Evolutionary conservation across 1,140 invertebrate genomes (phyloP).

Genomic region (Atta colombica): DNA sequence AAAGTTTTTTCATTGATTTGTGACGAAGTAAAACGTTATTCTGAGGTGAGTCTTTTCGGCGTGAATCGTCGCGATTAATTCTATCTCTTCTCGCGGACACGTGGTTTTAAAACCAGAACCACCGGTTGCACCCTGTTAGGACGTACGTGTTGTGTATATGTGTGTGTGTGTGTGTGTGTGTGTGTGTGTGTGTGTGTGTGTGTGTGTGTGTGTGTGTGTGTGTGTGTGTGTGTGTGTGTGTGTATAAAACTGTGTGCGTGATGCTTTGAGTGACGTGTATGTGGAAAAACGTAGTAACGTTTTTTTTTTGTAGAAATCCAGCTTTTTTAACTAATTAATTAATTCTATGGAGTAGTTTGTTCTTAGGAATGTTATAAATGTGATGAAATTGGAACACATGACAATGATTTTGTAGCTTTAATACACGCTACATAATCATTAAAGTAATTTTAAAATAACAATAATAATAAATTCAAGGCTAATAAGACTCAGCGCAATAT

Average conservation of each 20-base stretch:
- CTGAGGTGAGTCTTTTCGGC: constrained; percentile 10
- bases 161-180: no score
- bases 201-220: neutral
- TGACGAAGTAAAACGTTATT: neutral
- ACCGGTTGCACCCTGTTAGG: constrained; percentile 53
- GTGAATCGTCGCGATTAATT: constrained; percentile 9
- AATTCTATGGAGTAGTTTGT: neutral
- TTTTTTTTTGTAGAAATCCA: neutral
- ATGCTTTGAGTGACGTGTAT: constrained; percentile 31
- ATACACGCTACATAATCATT: neutral
- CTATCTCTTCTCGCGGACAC: neutral
- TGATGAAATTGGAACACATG: neutral
- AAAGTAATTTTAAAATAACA: constrained; percentile 14
- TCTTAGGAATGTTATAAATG: neutral
- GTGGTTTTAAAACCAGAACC: constrained; percentile 12
- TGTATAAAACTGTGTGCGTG: constrained; percentile 12
- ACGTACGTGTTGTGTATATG: neutral
- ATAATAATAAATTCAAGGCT: no score
- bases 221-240: no score
- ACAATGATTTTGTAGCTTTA: neutral
- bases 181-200: neutral
- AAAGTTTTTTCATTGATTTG: neutral
- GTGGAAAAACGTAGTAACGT: constrained; percentile 29
- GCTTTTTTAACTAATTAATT: constrained; percentile 7
- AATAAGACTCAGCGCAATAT: neutral